These are phyloP conservation scores for Torymus texanus DNA, from an alignment of 2,888 invertebrate genomes.

Conservation along the genomic window DNA sequence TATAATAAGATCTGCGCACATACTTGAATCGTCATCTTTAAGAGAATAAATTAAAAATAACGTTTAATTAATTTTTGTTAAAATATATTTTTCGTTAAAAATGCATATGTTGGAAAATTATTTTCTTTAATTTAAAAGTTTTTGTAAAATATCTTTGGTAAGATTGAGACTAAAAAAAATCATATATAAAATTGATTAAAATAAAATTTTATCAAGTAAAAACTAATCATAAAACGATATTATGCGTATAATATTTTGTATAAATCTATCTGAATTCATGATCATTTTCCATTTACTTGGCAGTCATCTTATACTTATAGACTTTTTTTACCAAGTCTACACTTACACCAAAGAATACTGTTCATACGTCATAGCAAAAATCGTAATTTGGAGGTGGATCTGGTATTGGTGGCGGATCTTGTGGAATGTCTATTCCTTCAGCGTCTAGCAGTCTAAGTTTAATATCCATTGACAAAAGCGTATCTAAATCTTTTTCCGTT, in stretches of 20 bases:
- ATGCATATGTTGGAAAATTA: too few relatives aligned
- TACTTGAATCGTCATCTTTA: too few relatives aligned
- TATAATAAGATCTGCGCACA: too few relatives aligned
- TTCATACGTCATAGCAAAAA: constrained; percentile 81
- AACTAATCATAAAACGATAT: not conserved
- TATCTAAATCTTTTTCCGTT: constrained; percentile 92
- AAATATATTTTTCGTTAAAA: too few relatives aligned
- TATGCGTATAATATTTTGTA: constrained; percentile 4
- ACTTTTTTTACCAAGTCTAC: not conserved
- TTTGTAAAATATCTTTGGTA: constrained; percentile 35
- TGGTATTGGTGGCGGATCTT: constrained; percentile 93
- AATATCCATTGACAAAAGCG: constrained; percentile 95
- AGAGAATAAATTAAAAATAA: too few relatives aligned
- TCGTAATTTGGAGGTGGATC: constrained; percentile 95
- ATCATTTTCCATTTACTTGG: constrained; percentile 1
- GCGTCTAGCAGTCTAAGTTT: constrained; percentile 94
- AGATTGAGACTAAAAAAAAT: not conserved
- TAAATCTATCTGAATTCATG: constrained; percentile 10
- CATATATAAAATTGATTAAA: constrained; percentile 17
- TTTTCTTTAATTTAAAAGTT: not conserved
- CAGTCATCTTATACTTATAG: constrained; percentile 3
- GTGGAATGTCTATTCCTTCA: constrained; percentile 95
- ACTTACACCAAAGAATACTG: constrained; percentile 14
- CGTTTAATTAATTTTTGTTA: too few relatives aligned
- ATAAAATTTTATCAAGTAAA: constrained; percentile 29